Evolutionary conservation across 2,888 invertebrate genomes (phyloP).

Genomic region (Machimus atricapillus): DNA sequence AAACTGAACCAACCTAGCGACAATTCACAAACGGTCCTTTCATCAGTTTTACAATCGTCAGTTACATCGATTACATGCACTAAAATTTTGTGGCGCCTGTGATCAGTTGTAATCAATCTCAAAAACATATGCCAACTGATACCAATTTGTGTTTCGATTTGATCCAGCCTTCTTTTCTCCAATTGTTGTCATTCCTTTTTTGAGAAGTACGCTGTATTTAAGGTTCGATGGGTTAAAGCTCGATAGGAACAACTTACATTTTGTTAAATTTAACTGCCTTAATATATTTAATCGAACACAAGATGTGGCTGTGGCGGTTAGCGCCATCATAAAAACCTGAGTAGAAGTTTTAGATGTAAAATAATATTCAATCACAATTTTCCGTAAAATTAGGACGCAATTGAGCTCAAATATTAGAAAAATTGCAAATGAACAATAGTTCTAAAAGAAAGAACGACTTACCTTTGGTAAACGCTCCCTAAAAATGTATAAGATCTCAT

Average conservation of each 20-base stretch:
- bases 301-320: slow-evolving; percentile 96
- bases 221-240: slow-evolving; percentile 97
- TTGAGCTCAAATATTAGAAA: slow-evolving; percentile 63
- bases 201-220: slow-evolving; percentile 81
- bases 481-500: slow-evolving; percentile 80
- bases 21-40: too few relatives aligned
- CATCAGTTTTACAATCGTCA: too few relatives aligned
- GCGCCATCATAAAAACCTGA: slow-evolving; percentile 75
- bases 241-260: slow-evolving; percentile 89
- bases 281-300: slow-evolving; percentile 88
- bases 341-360: background rate
- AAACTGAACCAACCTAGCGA: too few relatives aligned
- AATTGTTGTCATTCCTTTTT: slow-evolving; percentile 76
- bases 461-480: slow-evolving; percentile 75
- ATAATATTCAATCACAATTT: background rate
- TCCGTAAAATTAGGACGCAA: background rate
- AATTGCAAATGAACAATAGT: slow-evolving; percentile 43
- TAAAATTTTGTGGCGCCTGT: too few relatives aligned
- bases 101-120: too few relatives aligned
- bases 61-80: too few relatives aligned
- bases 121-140: too few relatives aligned
- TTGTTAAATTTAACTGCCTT: slow-evolving; percentile 77
- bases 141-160: too few relatives aligned
- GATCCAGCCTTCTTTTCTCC: slow-evolving; percentile 76
- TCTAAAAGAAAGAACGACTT: background rate